A percentile compares a stretch with the other conserved stretches of the same genome.
Evolutionary conservation across 2,113 vertebrate genomes (phyloP).

Genomic region (Microcebus lehilahytsara): DNA sequence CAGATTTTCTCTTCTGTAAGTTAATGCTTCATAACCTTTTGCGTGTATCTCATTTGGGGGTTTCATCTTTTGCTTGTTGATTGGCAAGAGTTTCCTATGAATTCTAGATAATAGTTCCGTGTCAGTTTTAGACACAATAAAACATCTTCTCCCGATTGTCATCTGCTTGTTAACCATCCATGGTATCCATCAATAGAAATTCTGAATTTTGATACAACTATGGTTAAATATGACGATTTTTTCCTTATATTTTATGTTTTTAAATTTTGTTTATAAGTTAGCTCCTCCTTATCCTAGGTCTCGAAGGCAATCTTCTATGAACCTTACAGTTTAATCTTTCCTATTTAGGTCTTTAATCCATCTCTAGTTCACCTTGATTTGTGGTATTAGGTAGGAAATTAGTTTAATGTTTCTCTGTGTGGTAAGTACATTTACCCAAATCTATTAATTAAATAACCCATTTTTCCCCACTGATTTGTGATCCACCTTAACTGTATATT

Average conservation of each 20-base stretch:
- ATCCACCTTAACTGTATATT: neutral
- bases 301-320: neutral
- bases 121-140: neutral
- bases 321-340: neutral
- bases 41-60: neutral
- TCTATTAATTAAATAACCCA: neutral
- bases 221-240: neutral
- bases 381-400: neutral
- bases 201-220: neutral
- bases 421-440: neutral
- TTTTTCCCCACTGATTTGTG: neutral
- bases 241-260: neutral
- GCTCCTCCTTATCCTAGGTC: neutral
- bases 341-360: neutral
- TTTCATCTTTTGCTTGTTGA: neutral
- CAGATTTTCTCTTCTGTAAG: neutral
- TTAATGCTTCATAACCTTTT: neutral
- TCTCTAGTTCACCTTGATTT: neutral
- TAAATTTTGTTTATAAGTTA: neutral
- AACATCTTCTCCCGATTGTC: neutral
- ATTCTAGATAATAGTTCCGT: neutral
- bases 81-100: neutral
- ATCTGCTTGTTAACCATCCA: neutral
- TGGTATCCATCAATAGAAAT: neutral
- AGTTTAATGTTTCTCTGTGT: neutral